Evolutionary conservation across 2,888 invertebrate genomes (phyloP).

Genomic region (Apodemia hepburni): DNA sequence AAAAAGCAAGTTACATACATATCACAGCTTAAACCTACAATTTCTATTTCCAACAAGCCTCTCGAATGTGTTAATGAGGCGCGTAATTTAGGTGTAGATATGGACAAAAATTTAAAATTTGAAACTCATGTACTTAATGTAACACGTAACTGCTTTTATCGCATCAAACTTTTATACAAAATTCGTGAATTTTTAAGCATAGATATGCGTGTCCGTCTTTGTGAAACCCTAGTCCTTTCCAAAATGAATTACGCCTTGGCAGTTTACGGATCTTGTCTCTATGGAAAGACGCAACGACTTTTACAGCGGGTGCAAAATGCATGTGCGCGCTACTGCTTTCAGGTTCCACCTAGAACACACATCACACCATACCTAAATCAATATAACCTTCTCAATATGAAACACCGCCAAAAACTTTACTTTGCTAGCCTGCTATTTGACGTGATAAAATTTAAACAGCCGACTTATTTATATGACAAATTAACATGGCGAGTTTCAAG

Average conservation of each 20-base stretch:
- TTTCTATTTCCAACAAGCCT: background rate
- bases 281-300: background rate
- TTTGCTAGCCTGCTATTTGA: background rate
- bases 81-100: background rate
- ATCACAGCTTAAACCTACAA: background rate
- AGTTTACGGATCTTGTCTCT: background rate
- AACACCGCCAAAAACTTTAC: background rate
- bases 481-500: no score
- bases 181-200: background rate
- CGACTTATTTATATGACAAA: no score
- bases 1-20: background rate
- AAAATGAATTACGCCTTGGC: background rate
- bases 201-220: constrained; percentile 1
- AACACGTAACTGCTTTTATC: background rate
- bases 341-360: background rate
- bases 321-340: background rate
- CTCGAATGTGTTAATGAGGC: background rate
- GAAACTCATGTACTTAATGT: background rate
- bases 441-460: no score
- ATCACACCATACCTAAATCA: background rate
- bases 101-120: background rate
- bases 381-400: background rate
- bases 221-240: background rate
- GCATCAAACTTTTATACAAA: constrained; percentile 3
- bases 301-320: background rate